These are phyloP conservation scores for Xiphophorus hellerii DNA, from an alignment of 2,113 vertebrate species.

Conservation along the genomic window DNA sequence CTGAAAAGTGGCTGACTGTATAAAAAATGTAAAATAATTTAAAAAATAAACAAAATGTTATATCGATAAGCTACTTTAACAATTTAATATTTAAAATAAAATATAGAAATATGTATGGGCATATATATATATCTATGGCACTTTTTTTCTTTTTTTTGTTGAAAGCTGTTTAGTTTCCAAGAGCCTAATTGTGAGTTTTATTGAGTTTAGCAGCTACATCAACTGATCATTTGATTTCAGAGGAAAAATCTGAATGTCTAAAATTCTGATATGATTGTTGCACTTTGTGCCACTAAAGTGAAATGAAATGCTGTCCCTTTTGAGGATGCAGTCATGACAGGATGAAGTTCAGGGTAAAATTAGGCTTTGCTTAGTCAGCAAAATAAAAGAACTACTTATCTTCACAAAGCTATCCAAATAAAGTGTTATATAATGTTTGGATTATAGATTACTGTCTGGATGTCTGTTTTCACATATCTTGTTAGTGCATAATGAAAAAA, in stretches of 20 bases:
- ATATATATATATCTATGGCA: too few species aligned
- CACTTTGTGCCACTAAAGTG: not conserved
- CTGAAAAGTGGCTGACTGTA: too few species aligned
- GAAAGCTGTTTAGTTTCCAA: too few species aligned
- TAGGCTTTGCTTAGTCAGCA: not conserved
- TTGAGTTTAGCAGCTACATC: not conserved
- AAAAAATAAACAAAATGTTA: too few species aligned
- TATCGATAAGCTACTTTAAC: too few species aligned
- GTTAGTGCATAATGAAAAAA: not conserved
- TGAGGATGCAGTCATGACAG: not conserved
- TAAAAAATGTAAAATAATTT: too few species aligned
- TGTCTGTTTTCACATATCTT: not conserved
- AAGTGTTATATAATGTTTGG: conserved; percentile 5
- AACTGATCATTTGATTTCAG: not conserved
- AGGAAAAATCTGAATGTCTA: not conserved
- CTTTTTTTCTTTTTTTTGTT: too few species aligned
- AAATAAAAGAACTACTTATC: not conserved
- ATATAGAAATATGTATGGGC: too few species aligned
- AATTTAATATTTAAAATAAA: too few species aligned
- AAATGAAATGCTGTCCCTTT: not conserved
- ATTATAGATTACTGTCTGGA: too few species aligned
- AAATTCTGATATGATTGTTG: not conserved
- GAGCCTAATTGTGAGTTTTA: too few species aligned
- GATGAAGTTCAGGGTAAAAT: not conserved
- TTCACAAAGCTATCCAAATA: conserved; percentile 9